phyloP scores from a whole-genome alignment of 2,113 vertebrate species.

The Gracilinanus agilis region DNA sequence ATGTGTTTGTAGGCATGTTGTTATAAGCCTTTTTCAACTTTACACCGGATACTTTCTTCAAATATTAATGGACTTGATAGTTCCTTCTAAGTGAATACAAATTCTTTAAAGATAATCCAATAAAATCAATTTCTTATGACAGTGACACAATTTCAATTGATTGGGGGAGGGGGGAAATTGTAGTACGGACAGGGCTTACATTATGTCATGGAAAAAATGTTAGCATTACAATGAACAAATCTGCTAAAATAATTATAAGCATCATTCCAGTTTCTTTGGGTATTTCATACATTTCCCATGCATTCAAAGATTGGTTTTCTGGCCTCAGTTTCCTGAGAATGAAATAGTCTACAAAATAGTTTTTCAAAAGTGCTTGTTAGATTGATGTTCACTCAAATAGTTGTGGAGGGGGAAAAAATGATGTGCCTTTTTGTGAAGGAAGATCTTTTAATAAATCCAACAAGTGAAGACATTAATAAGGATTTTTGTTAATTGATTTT shows the following conservation, averaged over 20 bases:
- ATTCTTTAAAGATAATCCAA: neutral
- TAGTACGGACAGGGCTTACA: neutral
- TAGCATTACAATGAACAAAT: neutral
- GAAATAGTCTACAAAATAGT: slow-evolving; percentile 43
- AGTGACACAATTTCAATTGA: neutral
- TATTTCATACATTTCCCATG: slow-evolving; percentile 65
- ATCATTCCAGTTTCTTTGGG: slow-evolving; percentile 67
- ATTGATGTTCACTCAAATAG: slow-evolving; percentile 57
- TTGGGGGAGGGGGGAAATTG: neutral
- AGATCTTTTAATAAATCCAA: slow-evolving; percentile 64
- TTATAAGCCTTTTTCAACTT: neutral
- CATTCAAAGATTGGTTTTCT: slow-evolving; percentile 60
- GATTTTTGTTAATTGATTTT: slow-evolving; percentile 66
- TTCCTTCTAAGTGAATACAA: neutral
- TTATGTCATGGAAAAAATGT: neutral
- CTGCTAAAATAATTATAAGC: slow-evolving; percentile 55
- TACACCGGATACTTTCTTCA: neutral
- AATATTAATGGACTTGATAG: neutral
- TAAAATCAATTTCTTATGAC: neutral
- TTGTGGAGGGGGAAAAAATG: slow-evolving; percentile 59
- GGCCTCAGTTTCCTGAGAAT: slow-evolving; percentile 51
- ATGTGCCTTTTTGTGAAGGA: slow-evolving; percentile 63
- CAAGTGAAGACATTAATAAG: slow-evolving; percentile 61
- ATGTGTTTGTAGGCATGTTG: neutral
- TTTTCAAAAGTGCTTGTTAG: slow-evolving; percentile 64